Evolutionary conservation across 2,888 invertebrate species (phyloP), one percentile per base, ranked within the genome.

Genomic region (Ceramica pisi): DNA sequence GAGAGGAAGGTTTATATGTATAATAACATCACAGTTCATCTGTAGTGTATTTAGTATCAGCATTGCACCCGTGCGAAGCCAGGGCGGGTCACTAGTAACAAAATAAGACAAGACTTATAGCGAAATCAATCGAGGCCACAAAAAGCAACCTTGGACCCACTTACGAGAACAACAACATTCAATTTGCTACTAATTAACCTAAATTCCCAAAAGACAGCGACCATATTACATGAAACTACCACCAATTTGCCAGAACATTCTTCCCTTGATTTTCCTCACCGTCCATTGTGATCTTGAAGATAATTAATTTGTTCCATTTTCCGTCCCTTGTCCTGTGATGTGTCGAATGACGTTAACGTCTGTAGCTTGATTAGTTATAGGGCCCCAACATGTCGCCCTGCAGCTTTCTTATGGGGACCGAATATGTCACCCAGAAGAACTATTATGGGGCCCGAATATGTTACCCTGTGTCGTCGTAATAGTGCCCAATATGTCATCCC

Each of bases 351-450:
- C 23, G 74, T 70, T 71, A 77, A 71, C 67, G 48, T 57, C 46
- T 53, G 55, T 44, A 35, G 44, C 71, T 74, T 76, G 74, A 81
- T 83, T 83, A 74, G 70, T 64, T 74, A 77, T 74, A 57, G 57
- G 50, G 61, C 26, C 21, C 51, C 68, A 72, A 76, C 53, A 62
- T 80, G 67, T 73, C 55, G n/a, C n/a, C 10, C 16, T 35, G 51
- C 70, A 70, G 66, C 38, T 48, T 61, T 8, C 31, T 57, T 67
- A 81, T 70, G 61, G 46, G 46, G 23, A n/a, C n/a, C 70, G 2
- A n/a, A 12, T 6, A 66, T 78, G 71, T 73, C 50, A n/a, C 41
- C 14, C 23, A 35, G 44, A 74, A 74, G 66, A n/a, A 64, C 53
- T 7, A 31, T 59, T 70, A 81, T 74, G 61, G 50, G 38, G 50